phyloP scores from a whole-genome alignment of 2,797 vertebrate genomes.

The Sciaenops ocellatus region DNA sequence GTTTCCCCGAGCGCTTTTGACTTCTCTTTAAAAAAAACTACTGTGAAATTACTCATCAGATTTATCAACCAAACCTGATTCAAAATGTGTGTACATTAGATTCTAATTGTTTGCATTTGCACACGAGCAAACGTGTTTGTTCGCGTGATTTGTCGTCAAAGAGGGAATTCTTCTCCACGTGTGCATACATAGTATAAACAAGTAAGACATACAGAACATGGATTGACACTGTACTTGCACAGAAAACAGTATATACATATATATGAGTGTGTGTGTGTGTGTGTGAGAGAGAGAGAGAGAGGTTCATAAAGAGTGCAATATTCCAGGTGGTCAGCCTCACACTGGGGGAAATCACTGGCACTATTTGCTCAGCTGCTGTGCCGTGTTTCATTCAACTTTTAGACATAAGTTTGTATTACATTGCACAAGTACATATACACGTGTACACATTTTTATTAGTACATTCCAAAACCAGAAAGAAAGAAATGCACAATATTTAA shows the following conservation, averaged over 20 bases:
- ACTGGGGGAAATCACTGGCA: slow-evolving; percentile 54
- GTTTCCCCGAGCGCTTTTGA: slow-evolving; percentile 30
- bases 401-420: neutral
- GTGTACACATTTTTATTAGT: neutral
- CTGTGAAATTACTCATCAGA: neutral
- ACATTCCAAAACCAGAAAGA: neutral
- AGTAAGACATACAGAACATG: too few relatives aligned
- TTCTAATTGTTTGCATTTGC: neutral
- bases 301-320: slow-evolving; percentile 45
- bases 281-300: slow-evolving; percentile 9
- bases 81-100: neutral
- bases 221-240: too few relatives aligned
- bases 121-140: neutral
- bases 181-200: too few relatives aligned
- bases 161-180: too few relatives aligned
- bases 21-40: neutral
- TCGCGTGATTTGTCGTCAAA: too few relatives aligned
- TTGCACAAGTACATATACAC: neutral
- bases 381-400: slow-evolving; percentile 22
- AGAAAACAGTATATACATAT: neutral
- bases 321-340: slow-evolving; percentile 74
- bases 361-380: slow-evolving; percentile 73
- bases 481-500: neutral
- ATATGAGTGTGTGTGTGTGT: slow-evolving; percentile 4
- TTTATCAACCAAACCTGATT: neutral